Evolutionary conservation across 2,797 vertebrate genomes (phyloP).

Genomic region (Stomatorhinus walkeri): DNA sequence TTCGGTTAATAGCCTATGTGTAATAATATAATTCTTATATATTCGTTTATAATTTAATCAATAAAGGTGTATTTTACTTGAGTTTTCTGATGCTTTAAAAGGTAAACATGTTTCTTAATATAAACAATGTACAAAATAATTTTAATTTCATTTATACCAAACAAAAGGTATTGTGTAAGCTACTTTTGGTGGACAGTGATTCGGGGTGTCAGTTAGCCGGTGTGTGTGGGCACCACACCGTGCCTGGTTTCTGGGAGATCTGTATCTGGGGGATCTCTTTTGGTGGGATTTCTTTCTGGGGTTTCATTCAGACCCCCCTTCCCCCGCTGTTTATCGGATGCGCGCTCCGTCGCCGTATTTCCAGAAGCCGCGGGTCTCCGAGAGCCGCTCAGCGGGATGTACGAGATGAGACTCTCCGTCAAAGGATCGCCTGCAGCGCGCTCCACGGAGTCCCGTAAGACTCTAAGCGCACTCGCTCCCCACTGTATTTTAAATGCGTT

Average conservation of each 20-base stretch:
- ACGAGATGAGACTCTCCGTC: conserved; percentile 76
- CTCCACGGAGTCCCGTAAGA: conserved; percentile 67
- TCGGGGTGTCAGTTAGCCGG: neutral
- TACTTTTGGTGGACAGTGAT: neutral
- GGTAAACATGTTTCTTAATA: neutral
- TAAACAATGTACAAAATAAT: neutral
- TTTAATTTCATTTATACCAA: neutral
- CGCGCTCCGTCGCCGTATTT: neutral
- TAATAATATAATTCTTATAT: neutral
- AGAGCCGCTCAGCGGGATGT: conserved; percentile 58
- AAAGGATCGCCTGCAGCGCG: conserved; percentile 70
- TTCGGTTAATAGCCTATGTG: neutral
- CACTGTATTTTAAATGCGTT: conserved; percentile 74
- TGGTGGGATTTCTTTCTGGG: neutral
- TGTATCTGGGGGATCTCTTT: neutral
- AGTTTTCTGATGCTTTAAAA: neutral
- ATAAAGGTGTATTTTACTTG: neutral
- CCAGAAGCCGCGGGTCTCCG: neutral
- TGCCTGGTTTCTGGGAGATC: neutral
- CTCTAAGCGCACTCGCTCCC: conserved; percentile 66
- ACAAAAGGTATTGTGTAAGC: neutral
- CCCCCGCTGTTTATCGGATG: neutral
- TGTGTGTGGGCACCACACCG: neutral
- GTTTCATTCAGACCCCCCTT: neutral
- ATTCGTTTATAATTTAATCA: neutral